Evolutionary conservation across 2,888 invertebrate species (phyloP).

Genomic region (Danaus chrysippus): DNA sequence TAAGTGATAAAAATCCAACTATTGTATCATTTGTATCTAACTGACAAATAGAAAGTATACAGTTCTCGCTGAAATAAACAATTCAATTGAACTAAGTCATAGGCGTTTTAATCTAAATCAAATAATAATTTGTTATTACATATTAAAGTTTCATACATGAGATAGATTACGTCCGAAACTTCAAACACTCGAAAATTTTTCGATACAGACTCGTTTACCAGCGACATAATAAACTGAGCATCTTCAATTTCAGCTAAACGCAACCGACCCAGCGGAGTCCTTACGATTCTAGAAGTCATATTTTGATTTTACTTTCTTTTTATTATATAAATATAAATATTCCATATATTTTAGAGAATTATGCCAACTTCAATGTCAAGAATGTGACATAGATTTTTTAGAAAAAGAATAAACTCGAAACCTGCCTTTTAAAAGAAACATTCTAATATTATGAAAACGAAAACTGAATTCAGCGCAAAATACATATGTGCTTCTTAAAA

Average conservation of each 20-base stretch:
- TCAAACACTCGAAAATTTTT: conserved; percentile 51
- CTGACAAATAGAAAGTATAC: conserved; percentile 70
- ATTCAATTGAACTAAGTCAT: neutral
- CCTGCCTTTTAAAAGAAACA: no score
- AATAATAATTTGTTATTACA: neutral
- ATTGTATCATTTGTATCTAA: conserved; percentile 50
- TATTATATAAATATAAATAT: no score
- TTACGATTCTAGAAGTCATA: conserved; percentile 34
- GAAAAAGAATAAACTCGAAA: no score
- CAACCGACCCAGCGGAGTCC: conserved; percentile 43
- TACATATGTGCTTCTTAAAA: no score
- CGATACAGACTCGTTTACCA: conserved; percentile 54
- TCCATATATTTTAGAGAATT: no score
- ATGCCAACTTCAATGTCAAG: no score
- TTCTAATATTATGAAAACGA: no score
- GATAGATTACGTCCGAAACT: conserved; percentile 42
- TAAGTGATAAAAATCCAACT: conserved; percentile 57
- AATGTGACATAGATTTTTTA: no score
- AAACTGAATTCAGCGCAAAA: no score
- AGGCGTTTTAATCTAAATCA: neutral
- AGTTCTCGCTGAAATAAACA: conserved; percentile 65
- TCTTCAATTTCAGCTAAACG: conserved; percentile 54
- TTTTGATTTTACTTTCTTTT: neutral
- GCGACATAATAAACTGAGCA: conserved; percentile 41
- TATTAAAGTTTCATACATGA: conserved; percentile 51